Evolutionary conservation across 2,888 invertebrate species (phyloP).

Genomic region (Steinernema carpocapsae): DNA sequence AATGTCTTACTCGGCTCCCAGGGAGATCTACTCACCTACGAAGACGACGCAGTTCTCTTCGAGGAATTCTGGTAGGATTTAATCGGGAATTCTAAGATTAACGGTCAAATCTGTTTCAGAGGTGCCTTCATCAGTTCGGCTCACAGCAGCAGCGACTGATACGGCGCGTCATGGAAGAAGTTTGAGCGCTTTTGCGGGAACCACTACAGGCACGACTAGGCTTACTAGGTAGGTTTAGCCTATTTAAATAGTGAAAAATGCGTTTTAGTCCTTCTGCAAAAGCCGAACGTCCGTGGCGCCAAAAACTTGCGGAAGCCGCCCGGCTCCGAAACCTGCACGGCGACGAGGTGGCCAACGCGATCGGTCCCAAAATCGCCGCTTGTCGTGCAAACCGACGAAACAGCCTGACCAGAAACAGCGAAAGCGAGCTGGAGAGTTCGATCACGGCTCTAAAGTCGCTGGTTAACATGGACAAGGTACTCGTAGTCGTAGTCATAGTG

Average conservation of each 20-base stretch:
- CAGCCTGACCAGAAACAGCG: conserved; percentile 36
- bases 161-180: not conserved
- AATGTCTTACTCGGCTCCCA: conserved; percentile 3
- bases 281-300: conserved; percentile 65
- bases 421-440: conserved; percentile 36
- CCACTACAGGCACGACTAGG: not conserved
- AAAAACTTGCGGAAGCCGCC: conserved; percentile 62
- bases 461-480: conserved; percentile 21
- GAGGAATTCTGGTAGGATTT: not conserved
- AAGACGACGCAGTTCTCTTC: not conserved
- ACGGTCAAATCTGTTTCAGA: not conserved
- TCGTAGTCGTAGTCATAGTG: not conserved
- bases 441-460: conserved; percentile 35
- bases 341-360: conserved; percentile 34
- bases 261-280: conserved; percentile 40
- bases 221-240: too few species aligned
- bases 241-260: too few species aligned
- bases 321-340: conserved; percentile 51
- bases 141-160: conserved; percentile 7
- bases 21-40: not conserved
- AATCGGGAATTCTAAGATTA: not conserved
- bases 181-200: not conserved
- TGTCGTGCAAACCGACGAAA: conserved; percentile 34
- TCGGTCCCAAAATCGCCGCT: conserved; percentile 33
- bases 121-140: not conserved